phyloP scores from a whole-genome alignment of 2,113 vertebrate species.

The Struthidea cinerea region DNA sequence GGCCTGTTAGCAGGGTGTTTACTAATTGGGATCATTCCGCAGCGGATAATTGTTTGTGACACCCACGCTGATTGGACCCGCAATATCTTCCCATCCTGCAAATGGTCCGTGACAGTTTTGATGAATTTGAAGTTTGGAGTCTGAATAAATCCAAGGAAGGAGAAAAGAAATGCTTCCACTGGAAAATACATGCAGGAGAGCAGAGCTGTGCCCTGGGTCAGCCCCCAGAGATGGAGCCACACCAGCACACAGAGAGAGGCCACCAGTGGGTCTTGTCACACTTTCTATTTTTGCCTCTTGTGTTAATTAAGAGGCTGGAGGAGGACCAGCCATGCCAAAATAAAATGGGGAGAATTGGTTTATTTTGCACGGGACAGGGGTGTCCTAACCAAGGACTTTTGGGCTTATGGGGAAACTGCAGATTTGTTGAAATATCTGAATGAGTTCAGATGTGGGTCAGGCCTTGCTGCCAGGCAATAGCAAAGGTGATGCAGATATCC shows the following conservation, averaged over 20 bases:
- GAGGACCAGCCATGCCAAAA: constrained; percentile 11
- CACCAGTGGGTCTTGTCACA: not conserved
- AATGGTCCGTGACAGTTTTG: constrained; percentile 53
- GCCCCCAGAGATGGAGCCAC: not conserved
- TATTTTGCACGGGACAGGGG: not conserved
- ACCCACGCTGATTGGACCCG: constrained; percentile 49
- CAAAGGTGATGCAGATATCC: not conserved
- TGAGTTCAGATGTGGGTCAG: constrained; percentile 1
- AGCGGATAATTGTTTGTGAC: constrained; percentile 54
- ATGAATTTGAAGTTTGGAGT: constrained; percentile 50
- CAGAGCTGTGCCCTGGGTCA: constrained; percentile 39
- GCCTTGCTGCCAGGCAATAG: not conserved
- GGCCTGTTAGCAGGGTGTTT: constrained; percentile 54
- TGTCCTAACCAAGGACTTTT: not conserved
- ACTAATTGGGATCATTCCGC: constrained; percentile 62
- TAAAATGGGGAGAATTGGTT: not conserved
- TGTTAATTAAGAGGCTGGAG: constrained; percentile 22
- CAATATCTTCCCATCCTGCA: constrained; percentile 43
- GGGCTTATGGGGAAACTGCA: not conserved
- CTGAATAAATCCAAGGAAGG: constrained; percentile 19
- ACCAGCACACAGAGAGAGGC: not conserved
- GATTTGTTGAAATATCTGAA: not conserved
- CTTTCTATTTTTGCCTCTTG: not conserved
- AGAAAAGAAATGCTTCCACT: not conserved
- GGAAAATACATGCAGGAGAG: not conserved